Base-by-base conservation (phyloP, 2,888 invertebrate species). In the Papilio gigon region DNA sequence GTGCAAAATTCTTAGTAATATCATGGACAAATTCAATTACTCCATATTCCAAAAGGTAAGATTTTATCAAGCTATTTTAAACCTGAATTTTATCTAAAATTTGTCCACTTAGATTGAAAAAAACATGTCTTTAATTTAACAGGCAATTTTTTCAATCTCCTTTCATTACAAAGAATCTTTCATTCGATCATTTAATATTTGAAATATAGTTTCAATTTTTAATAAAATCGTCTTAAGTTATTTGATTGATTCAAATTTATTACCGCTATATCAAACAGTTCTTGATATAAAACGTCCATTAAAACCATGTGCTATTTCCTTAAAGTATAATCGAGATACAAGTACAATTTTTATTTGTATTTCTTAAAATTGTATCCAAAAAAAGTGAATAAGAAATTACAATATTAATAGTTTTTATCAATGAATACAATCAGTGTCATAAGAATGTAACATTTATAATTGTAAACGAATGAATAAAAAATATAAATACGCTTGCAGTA, bases 1-100 rank as follows among this genome's bases (percentile, higher is more conserved):
- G 76, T 73, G 70, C 72, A 72, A 71, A 74, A 73, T 71, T 75
- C 70, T 72, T 72, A 70, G 74, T 73, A 74, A 74, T 75, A 76
- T 74, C 73, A 75, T 72, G 73, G 73, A 68, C 72, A 72, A 75
- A 77, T 76, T 74, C 72, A 72, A 70, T 65, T 64, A 59, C 44
- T 61, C 20, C 61, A 35, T 20, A 58, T 22, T 63, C 35, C 14
- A 20, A n/a, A 65, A 65, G 65, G 65, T 65, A 65, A 27, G 65
- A 65, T 40, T 65, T 59, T 40, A 42, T 42, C n/a, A n/a, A 47
- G 20, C 44, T 40, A 6, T 40, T n/a, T n/a, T 6, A n/a, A 14
- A 14, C n/a, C n/a, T 40, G 8, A 40, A n/a, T 40, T 2, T n/a
- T 40, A n/a, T 40, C 40, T 40, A 1, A 6, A 6, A n/a, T 40